Percentiles rank a stretch among this genome's conserved stretches.
Conservation (phyloP, 2,888 invertebrate genomes). For the Cylindroiulus punctatus region DNA sequence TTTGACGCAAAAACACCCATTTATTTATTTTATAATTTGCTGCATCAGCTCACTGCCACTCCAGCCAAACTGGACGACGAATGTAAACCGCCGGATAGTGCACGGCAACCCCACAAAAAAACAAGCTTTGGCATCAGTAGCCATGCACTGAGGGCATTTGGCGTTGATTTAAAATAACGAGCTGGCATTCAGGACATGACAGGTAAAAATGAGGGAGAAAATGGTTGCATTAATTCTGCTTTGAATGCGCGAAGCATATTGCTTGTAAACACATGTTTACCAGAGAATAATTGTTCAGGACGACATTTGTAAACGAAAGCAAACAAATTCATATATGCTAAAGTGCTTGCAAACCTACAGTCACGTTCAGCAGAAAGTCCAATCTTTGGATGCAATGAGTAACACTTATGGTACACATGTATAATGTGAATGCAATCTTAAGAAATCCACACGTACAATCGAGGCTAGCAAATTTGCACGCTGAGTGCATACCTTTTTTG, state of each 20-base stretch:
- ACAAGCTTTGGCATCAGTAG: background rate
- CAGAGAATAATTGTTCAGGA: background rate
- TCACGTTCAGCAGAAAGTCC: background rate
- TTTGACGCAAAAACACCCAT: background rate
- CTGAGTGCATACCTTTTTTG: too few relatives aligned
- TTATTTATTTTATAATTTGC: background rate
- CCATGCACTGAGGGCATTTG: background rate
- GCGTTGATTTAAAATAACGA: background rate
- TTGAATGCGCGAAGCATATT: background rate
- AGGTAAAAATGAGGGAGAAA: slow-evolving; percentile 27
- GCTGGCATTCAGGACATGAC: background rate
- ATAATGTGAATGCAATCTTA: too few relatives aligned
- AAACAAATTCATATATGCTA: background rate
- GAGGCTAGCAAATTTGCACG: too few relatives aligned
- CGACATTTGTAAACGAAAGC: background rate
- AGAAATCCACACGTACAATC: too few relatives aligned
- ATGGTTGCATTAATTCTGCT: background rate
- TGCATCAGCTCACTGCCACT: background rate
- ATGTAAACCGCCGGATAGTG: background rate
- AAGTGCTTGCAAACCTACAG: background rate
- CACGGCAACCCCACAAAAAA: background rate
- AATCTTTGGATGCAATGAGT: background rate
- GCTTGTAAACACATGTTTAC: background rate
- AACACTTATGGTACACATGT: too few relatives aligned
- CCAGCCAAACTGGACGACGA: background rate